These are phyloP conservation scores for Aphaenogaster rudis DNA, from an alignment of 1,140 invertebrate species.

Conservation along the genomic window DNA sequence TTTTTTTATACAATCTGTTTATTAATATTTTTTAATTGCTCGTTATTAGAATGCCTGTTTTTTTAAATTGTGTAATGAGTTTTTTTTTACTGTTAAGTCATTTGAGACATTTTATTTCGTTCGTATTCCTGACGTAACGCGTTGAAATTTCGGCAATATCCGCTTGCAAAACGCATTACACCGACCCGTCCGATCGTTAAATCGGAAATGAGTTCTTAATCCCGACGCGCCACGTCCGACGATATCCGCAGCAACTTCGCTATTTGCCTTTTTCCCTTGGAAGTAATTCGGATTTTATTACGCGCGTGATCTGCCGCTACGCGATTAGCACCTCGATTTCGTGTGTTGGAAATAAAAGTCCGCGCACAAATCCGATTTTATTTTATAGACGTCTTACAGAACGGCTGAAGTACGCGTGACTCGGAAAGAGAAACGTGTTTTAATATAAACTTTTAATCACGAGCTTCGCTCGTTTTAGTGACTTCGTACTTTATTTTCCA, in stretches of 20 bases:
- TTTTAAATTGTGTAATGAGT: not conserved
- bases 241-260: slow-evolving; percentile 47
- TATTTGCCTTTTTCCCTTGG: slow-evolving; percentile 51
- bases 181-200: slow-evolving; percentile 64
- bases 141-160: slow-evolving; percentile 64
- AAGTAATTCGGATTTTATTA: slow-evolving; percentile 73
- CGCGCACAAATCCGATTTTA: slow-evolving; percentile 16
- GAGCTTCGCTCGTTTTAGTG: not conserved
- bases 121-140: slow-evolving; percentile 1
- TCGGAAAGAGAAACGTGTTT: not conserved
- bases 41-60: not conserved
- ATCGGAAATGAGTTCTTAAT: slow-evolving; percentile 75
- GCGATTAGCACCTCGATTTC: slow-evolving; percentile 64
- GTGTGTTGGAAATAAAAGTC: slow-evolving; percentile 45
- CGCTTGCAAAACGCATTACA: slow-evolving; percentile 42
- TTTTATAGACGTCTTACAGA: slow-evolving; percentile 14
- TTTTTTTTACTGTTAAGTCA: too few species aligned
- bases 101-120: slow-evolving; percentile 33
- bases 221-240: slow-evolving; percentile 25
- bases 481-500: not conserved
- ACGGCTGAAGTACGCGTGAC: slow-evolving; percentile 17
- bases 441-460: not conserved
- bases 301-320: slow-evolving; percentile 55
- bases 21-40: slow-evolving; percentile 4
- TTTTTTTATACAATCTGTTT: not conserved